phyloP scores from a whole-genome alignment of 1,140 invertebrate genomes.

The Eriosoma lanigerum region DNA sequence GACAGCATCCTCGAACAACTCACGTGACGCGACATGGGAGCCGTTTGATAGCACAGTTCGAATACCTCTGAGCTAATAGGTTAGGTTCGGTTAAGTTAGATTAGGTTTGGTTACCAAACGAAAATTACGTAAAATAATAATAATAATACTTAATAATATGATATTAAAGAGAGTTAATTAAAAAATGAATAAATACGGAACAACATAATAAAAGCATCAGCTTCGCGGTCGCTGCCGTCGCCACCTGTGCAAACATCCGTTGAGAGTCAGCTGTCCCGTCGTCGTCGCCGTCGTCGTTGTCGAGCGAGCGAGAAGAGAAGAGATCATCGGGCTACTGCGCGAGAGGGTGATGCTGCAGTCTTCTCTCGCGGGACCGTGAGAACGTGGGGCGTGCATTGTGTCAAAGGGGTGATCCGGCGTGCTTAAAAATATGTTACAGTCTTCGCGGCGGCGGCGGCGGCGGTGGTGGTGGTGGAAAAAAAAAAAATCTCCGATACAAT shows the following conservation, averaged over 20 bases:
- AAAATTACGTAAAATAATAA: too few species aligned
- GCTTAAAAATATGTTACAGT: too few species aligned
- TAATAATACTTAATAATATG: too few species aligned
- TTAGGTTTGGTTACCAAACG: too few species aligned
- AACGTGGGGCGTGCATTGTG: conserved; percentile 45
- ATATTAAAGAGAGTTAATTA: conserved; percentile 32
- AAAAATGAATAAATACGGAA: neutral
- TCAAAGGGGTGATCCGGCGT: conserved; percentile 41
- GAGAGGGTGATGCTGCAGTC: too few species aligned
- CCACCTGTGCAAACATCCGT: conserved; percentile 50
- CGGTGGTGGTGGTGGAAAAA: neutral
- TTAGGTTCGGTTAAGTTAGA: too few species aligned
- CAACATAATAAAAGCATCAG: conserved; percentile 3
- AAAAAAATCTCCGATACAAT: conserved; percentile 36
- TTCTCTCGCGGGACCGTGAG: conserved; percentile 45
- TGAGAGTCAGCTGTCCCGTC: conserved; percentile 48
- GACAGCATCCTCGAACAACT: too few species aligned
- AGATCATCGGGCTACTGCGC: too few species aligned
- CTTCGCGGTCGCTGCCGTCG: conserved; percentile 19
- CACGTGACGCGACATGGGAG: too few species aligned
- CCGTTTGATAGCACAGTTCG: too few species aligned
- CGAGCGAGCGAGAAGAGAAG: too few species aligned
- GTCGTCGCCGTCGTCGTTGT: neutral
- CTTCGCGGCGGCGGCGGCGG: neutral
- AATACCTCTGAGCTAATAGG: too few species aligned